These are phyloP conservation scores for Naso thynnoides DNA, from an alignment of 2,797 vertebrate species.

Conservation along the genomic window DNA sequence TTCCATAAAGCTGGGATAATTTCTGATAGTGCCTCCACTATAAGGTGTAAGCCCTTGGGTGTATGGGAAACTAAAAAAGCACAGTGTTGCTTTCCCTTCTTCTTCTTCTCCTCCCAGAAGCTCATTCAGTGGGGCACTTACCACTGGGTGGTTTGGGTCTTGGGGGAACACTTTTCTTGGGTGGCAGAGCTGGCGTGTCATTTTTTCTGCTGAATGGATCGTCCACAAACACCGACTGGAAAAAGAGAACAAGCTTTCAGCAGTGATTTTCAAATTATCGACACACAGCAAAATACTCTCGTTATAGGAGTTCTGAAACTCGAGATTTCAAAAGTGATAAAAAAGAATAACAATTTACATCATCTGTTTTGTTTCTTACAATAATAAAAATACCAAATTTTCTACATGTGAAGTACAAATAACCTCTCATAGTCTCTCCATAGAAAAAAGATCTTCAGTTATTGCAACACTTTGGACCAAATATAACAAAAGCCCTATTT, in stretches of 20 bases:
- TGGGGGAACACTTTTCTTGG: slow-evolving; percentile 94
- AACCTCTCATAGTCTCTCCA: not conserved
- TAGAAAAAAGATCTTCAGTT: not conserved
- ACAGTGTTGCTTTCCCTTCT: not conserved
- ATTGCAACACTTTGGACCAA: not conserved
- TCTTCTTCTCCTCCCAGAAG: not conserved
- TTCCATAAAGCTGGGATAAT: not conserved
- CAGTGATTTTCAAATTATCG: not conserved
- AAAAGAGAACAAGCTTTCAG: not conserved
- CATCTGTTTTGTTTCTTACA: not conserved
- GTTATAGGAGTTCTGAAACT: no score
- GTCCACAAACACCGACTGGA: slow-evolving; percentile 88
- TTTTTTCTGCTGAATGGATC: slow-evolving; percentile 94
- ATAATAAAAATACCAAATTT: not conserved
- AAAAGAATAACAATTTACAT: not conserved
- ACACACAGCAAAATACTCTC: not conserved
- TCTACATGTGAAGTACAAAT: not conserved
- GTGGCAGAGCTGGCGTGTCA: slow-evolving; percentile 94
- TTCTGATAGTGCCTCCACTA: not conserved
- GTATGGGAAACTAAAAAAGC: not conserved
- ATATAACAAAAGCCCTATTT: not conserved
- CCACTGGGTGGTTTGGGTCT: slow-evolving; percentile 96
- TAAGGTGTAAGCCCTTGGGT: no score
- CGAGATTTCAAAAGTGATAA: not conserved
- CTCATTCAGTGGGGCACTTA: slow-evolving; percentile 78